A percentile compares a stretch with the other conserved stretches of the same genome.
Evolutionary conservation across 2,888 invertebrate species (phyloP).

Genomic region (Lasioglossum villosulum): DNA sequence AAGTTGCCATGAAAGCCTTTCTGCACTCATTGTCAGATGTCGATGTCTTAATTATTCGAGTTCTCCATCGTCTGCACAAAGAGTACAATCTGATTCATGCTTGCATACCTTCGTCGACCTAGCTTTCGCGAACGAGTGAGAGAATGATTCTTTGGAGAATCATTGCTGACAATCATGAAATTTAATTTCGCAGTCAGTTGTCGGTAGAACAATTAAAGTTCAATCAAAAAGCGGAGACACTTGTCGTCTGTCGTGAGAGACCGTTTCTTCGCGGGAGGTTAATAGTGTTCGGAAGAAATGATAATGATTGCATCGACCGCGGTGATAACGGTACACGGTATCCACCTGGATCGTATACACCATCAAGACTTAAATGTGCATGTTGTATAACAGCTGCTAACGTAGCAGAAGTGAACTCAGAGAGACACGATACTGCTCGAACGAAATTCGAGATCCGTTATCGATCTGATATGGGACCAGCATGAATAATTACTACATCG

Average conservation of each 20-base stretch:
- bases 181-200: not conserved
- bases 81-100: not conserved
- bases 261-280: slow-evolving; percentile 13
- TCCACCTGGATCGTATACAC: slow-evolving; percentile 14
- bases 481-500: not conserved
- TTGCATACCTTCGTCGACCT: slow-evolving; percentile 17
- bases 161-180: not conserved
- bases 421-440: slow-evolving; percentile 2
- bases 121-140: not conserved
- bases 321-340: slow-evolving; percentile 47
- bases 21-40: not conserved
- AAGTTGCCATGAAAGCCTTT: not conserved
- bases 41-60: not conserved
- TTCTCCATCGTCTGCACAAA: not conserved
- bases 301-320: slow-evolving; percentile 19
- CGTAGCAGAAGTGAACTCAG: slow-evolving; percentile 1
- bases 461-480: not conserved
- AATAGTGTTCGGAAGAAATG: slow-evolving; percentile 9
- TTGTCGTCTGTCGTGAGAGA: slow-evolving; percentile 3
- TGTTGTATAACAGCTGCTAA: slow-evolving; percentile 32
- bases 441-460: not conserved
- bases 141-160: not conserved
- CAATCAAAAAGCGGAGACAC: not conserved
- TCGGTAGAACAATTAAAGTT: slow-evolving; percentile 10
- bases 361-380: slow-evolving; percentile 21